Base-by-base conservation (phyloP, 2,797 vertebrate species). In the Lagorchestes hirsutus region DNA sequence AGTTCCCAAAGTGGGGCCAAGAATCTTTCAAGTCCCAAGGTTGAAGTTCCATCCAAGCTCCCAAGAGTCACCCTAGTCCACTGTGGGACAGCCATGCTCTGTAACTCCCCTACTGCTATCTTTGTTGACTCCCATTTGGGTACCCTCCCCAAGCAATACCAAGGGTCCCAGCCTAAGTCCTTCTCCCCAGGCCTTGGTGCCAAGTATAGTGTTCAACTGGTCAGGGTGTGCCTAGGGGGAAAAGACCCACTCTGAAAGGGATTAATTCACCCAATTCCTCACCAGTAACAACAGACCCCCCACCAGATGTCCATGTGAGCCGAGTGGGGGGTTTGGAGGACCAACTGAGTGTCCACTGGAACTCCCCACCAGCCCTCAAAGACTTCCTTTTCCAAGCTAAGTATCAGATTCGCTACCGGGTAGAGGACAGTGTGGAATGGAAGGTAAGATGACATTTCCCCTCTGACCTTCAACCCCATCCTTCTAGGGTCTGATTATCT, bases 321-420 rank as follows among this genome's bases (percentile, higher is more conserved):
- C 99, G 99, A 0, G 99, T 99, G 0, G 99, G 99, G 0, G 99
- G 99, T 97, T 98, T 99, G 54, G 99, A 99, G 95, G 99, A 99
- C 98, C 99, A 99, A 98, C 99, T 99, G 97, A 99, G 99, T 0
- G 99, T 99, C 29, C 99, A 99, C 95, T 99, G 99, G 99, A 99
- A 99, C 94, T 99, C 99, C 31, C 99, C 99, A 0, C 99, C 99
- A 0, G 99, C 99, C 16, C 99, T 99, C 96, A 99, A 99, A 98
- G 99, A 99, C 98, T 99, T 99, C 98, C 98, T 99, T 90, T 99
- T 99, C 98, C 99, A 99, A 98, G 99, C 99, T 98, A 99, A 99
- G 98, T 99, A 99, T 98, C 99, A 99, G 99, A 99, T 99, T 94
- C 99, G 99, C 97, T 99, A 99, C 98, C 98, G 99, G 0, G 99